Evolutionary conservation across 2,113 vertebrate species (phyloP).

Genomic region (Mus pahari): DNA sequence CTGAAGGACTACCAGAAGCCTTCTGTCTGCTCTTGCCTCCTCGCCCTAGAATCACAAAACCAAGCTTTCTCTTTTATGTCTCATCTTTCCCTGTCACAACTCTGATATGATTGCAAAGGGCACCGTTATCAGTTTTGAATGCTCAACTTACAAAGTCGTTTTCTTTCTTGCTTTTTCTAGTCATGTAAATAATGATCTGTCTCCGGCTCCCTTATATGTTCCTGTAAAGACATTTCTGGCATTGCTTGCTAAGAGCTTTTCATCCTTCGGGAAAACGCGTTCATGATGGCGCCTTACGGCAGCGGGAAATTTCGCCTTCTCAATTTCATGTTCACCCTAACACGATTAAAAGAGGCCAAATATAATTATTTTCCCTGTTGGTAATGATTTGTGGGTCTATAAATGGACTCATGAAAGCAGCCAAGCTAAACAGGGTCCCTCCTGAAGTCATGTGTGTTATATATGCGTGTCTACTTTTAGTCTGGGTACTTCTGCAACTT

Average conservation of each 20-base stretch:
- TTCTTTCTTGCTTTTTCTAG: not conserved
- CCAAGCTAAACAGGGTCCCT: not conserved
- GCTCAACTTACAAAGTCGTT: not conserved
- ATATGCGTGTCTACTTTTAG: not conserved
- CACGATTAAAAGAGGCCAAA: not conserved
- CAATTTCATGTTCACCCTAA: not conserved
- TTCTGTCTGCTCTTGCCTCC: accelerated
- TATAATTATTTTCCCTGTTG: not conserved
- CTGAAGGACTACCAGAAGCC: too few species aligned
- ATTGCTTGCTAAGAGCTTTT: not conserved
- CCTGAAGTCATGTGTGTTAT: not conserved
- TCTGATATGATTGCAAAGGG: not conserved
- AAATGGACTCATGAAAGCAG: not conserved
- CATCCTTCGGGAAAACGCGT: not conserved
- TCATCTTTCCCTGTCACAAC: not conserved
- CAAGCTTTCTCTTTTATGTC: not conserved
- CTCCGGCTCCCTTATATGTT: not conserved
- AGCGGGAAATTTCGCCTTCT: not conserved
- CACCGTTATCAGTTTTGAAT: not conserved
- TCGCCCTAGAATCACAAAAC: not conserved
- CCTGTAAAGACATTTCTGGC: not conserved
- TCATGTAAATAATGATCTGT: not conserved
- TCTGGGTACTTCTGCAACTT: not conserved
- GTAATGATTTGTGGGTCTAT: not conserved
- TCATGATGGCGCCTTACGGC: not conserved